Evolutionary conservation across 2,113 vertebrate genomes (phyloP).

Genomic region (Ophiodon elongatus): DNA sequence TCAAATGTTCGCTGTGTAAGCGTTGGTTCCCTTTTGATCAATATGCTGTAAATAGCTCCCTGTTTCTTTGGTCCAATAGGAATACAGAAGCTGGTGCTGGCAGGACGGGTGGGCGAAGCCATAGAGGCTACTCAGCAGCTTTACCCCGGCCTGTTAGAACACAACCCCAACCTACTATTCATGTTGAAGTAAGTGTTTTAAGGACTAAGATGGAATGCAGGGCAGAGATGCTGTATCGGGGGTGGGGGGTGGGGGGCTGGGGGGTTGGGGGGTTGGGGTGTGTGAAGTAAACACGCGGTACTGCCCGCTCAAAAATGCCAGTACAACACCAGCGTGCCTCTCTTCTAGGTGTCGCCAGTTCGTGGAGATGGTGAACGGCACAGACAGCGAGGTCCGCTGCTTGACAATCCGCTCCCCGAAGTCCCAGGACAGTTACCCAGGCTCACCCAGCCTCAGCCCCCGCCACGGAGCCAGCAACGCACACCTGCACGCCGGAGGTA

Average conservation of each 20-base stretch:
- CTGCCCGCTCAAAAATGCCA: background rate
- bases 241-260: no score
- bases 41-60: background rate
- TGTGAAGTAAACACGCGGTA: no score
- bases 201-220: background rate
- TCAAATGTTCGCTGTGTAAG: background rate
- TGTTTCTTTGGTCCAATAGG: constrained; percentile 80
- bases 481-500: constrained; percentile 91
- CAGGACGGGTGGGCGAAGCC: constrained; percentile 96
- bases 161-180: constrained; percentile 97
- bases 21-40: background rate
- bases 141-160: constrained; percentile 95
- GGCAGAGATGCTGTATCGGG: background rate
- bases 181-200: constrained; percentile 95
- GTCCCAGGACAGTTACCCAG: constrained; percentile 96
- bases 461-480: constrained; percentile 91
- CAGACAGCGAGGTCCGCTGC: constrained; percentile 97
- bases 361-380: constrained; percentile 99
- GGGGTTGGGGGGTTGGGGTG: no score
- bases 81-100: constrained; percentile 98
- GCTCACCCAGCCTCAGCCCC: constrained; percentile 93
- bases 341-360: constrained; percentile 94
- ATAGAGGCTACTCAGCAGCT: constrained; percentile 96
- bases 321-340: background rate
- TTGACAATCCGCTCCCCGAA: constrained; percentile 93